Evolutionary conservation across 2,113 vertebrate genomes (phyloP), one percentile per base, ranked within the genome.

Genomic region (Leptocoma aspasia): DNA sequence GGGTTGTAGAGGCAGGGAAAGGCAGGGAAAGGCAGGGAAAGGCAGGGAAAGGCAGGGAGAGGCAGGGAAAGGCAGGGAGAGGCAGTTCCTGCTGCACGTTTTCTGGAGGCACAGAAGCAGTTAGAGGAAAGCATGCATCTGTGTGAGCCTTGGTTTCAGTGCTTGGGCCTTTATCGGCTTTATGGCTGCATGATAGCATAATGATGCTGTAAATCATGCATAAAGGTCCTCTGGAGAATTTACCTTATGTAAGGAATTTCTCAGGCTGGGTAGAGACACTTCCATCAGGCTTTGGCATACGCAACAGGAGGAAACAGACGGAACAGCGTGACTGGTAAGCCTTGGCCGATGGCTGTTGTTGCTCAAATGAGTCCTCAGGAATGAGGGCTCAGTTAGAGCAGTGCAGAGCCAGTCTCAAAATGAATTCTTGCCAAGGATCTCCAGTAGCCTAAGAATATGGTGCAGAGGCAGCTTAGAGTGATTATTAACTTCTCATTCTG

Each of bases 201-300:
- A 96, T 88, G 69, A 91, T 57, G 84, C 80, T 81, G 82, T 97
- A 96, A 95, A 97, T 95, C 95, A 92, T 63, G 82, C 84, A 93
- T 65, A 95, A 94, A 93, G 52, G 81, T 88, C 76, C 89, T 83
- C 79, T 77, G 72, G 81, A 68, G 94, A 93, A 90, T 87, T 86
- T 66, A 85, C 63, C 81, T 92, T 81, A 73, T 81, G 70, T 77
- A 95, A 82, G 86, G 77, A 44, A 84, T 95, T 95, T 96, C 79
- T 91, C 72, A 75, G 82, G 68, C 88, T 71, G 80, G 60, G 64
- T 85, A 93, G 94, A 96, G 79, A 80, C n/a, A 33, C 30, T 90
- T 94, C 56, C 83, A 90, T 79, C 37, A 78, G 72, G 85, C 60
- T 84, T 82, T 93, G 87, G 83, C 92, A 89, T 70, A 54, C 0